Conservation (phyloP, 2,113 vertebrate genomes). For the Actenoides lindsayi region DNA sequence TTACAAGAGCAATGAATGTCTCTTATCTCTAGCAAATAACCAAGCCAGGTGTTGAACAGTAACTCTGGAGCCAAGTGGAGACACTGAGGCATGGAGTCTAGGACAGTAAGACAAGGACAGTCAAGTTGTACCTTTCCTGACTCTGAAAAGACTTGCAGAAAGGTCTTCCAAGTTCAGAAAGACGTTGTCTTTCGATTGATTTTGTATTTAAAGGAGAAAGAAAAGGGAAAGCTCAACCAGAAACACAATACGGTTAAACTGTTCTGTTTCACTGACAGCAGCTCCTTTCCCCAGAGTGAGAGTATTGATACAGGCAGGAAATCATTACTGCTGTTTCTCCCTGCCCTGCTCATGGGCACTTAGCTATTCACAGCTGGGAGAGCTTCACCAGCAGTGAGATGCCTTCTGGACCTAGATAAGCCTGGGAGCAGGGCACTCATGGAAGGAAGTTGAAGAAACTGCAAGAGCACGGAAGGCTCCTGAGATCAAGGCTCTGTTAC, state of each 20-base stretch:
- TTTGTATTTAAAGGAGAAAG: neutral
- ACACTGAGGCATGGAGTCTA: neutral
- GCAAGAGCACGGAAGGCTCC: neutral
- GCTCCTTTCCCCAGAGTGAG: neutral
- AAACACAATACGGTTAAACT: neutral
- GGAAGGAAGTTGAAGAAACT: neutral
- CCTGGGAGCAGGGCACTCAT: fast-evolving
- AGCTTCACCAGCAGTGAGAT: neutral
- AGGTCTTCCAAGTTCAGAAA: neutral
- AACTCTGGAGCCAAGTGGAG: neutral
- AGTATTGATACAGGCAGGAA: neutral
- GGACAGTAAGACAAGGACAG: neutral
- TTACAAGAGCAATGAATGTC: neutral
- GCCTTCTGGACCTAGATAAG: neutral
- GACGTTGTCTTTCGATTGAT: neutral
- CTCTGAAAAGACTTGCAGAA: neutral
- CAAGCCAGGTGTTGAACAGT: neutral
- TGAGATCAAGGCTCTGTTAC: neutral
- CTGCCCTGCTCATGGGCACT: neutral
- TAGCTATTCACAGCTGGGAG: neutral
- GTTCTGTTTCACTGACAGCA: neutral
- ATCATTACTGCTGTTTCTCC: neutral
- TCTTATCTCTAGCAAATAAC: conserved; percentile 21
- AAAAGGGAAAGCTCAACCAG: neutral
- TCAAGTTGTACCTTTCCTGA: neutral